These are phyloP conservation scores for Glareola pratincola DNA, from an alignment of 2,113 vertebrate species.

Conservation along the genomic window DNA sequence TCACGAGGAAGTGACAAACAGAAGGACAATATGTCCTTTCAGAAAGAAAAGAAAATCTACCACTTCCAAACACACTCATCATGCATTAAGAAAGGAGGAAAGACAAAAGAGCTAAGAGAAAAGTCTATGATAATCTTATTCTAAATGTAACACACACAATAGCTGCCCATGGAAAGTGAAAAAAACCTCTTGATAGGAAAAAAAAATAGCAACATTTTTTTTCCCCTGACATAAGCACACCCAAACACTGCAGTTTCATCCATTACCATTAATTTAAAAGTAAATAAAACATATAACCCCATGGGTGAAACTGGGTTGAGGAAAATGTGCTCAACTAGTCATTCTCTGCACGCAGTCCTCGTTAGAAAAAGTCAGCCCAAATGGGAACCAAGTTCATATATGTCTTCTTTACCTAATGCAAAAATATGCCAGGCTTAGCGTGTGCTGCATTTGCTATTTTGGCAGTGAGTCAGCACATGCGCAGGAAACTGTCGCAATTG, in stretches of 20 bases:
- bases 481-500: neutral
- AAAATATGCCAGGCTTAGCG: neutral
- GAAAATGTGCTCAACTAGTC: neutral
- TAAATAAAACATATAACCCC: neutral
- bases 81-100: neutral
- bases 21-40: neutral
- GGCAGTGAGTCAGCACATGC: neutral
- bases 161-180: neutral
- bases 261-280: neutral
- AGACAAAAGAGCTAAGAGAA: neutral
- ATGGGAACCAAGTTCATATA: conserved; percentile 9
- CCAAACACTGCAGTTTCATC: neutral
- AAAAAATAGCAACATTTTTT: neutral
- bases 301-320: neutral
- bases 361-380: conserved; percentile 24
- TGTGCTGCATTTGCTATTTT: conserved; percentile 1
- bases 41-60: neutral
- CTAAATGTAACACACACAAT: neutral
- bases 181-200: neutral
- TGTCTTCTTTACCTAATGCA: neutral
- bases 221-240: neutral
- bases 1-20: neutral
- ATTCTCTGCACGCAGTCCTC: conserved; percentile 6
- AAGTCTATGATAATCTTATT: neutral
- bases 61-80: neutral